These are phyloP conservation scores for Periparus ater DNA, from an alignment of 2,797 vertebrate genomes.

Conservation along the genomic window DNA sequence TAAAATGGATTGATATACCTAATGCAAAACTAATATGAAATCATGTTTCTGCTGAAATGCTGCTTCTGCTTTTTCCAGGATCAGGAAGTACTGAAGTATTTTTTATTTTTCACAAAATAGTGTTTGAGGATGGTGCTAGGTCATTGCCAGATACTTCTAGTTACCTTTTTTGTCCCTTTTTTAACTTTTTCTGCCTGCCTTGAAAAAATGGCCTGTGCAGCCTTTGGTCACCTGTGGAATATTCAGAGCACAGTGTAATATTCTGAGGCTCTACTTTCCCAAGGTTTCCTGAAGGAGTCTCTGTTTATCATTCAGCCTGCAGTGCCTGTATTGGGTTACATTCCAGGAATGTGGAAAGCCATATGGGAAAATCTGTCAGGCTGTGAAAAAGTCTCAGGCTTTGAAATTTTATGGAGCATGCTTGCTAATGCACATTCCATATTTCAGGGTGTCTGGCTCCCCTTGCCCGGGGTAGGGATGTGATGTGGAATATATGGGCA, in stretches of 20 bases:
- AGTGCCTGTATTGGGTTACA: conserved; percentile 47
- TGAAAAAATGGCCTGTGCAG: background rate
- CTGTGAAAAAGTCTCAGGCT: conserved; percentile 33
- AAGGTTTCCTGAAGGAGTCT: conserved; percentile 48
- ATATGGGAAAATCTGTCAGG: conserved; percentile 48
- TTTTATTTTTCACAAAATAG: background rate
- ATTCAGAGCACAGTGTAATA: background rate
- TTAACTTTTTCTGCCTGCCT: background rate
- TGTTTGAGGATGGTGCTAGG: background rate
- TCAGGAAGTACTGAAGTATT: background rate
- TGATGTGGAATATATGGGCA: background rate
- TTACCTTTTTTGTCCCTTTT: background rate
- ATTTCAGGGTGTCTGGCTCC: conserved; percentile 18
- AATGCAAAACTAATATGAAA: background rate
- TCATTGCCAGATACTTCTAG: background rate
- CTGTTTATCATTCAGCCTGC: conserved; percentile 41
- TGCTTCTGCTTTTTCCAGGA: background rate
- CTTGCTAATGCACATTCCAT: conserved; percentile 50
- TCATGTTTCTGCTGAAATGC: background rate
- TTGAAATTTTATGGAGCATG: conserved; percentile 46
- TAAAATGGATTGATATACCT: background rate
- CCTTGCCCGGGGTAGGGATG: background rate
- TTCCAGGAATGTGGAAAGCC: conserved; percentile 44
- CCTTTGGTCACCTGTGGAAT: conserved; percentile 2
- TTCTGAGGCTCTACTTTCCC: conserved; percentile 22